Base-by-base conservation (phyloP, 2,113 vertebrate species). In the Cyanoliseus patagonus region DNA sequence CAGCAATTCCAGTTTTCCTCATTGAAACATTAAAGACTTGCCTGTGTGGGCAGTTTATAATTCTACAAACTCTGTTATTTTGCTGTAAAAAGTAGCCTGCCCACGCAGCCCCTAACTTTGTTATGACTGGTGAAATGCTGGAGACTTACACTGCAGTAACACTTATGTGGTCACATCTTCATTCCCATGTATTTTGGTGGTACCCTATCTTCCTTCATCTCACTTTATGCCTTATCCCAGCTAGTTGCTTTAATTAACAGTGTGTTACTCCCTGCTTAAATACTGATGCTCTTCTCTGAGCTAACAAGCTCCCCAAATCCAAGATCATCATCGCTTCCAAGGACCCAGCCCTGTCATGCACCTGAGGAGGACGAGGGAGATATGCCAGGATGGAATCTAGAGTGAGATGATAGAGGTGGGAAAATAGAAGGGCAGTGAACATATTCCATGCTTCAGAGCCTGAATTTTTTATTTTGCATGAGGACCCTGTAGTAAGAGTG, bases 241-340 rank as follows among this genome's bases (percentile, higher is more conserved):
- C 17, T 63, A 55, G 14, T 52, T 85, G 35, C 49, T 91, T 88
- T 69, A 70, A 77, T 41, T 63, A 80, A n/a, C 23, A n/a, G 47
- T 9, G 6, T 28, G 11, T 18, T 90, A 31, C 5, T 81, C 25
- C 25, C 37, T 78, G 25, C 27, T 83, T 49, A 83, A 86, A 70
- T 20, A 67, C 13, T 6, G n/a, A 52, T 59, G 30, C 1, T 35
- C 12, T 31, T 83, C 11, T 69, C 44, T 3, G 5, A 63, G 41
- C 12, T 86, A 37, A 42, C 59, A 66, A 67, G 4, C 12, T 87
- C 53, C n/a, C 22, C 11, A 14, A 66, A 83, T 37, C 24, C 33
- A 52, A 11, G 1, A 1, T 9, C 15, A n/a, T 78, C 2, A 0
- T 10, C 1, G 4, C 11, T 90, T 19, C 35, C 12, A 15, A 57